Evolutionary conservation across 2,113 vertebrate species (phyloP).

Genomic region (Zeus faber): DNA sequence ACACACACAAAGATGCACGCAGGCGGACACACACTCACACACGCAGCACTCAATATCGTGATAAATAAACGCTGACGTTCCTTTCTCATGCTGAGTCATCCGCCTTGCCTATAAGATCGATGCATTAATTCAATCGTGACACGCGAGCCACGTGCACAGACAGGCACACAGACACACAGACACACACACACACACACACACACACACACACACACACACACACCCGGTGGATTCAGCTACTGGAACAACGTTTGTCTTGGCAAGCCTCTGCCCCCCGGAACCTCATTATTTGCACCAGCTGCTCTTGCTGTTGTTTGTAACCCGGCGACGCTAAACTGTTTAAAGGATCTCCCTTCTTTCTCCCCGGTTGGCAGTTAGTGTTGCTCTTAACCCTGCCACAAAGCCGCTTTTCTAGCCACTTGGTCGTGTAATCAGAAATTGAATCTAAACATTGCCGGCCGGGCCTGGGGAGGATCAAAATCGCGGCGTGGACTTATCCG

Average conservation of each 20-base stretch:
- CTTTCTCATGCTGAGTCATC: not conserved
- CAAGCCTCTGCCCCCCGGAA: conserved; percentile 49
- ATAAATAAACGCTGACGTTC: not conserved
- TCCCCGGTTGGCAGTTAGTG: conserved; percentile 32
- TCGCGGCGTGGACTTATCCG: too few species aligned
- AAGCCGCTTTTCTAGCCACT: conserved; percentile 34
- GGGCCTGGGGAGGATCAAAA: conserved; percentile 9
- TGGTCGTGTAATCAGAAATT: conserved; percentile 35
- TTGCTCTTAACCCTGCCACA: conserved; percentile 18
- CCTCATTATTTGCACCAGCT: conserved; percentile 73
- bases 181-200: conserved; percentile 3
- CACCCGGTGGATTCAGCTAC: conserved; percentile 49
- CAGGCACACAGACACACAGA: not conserved
- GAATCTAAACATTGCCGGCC: conserved; percentile 27
- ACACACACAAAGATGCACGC: conserved; percentile 6
- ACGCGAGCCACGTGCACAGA: not conserved
- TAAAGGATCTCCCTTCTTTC: conserved; percentile 50
- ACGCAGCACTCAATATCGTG: not conserved
- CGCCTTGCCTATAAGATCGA: not conserved
- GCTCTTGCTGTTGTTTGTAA: conserved; percentile 68
- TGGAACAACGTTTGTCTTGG: conserved; percentile 76
- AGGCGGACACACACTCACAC: not conserved
- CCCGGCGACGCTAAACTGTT: conserved; percentile 57
- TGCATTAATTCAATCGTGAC: not conserved
- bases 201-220: conserved; percentile 16